Conservation (phyloP, 2,113 vertebrate species). For the Datnioides undecimradiatus region DNA sequence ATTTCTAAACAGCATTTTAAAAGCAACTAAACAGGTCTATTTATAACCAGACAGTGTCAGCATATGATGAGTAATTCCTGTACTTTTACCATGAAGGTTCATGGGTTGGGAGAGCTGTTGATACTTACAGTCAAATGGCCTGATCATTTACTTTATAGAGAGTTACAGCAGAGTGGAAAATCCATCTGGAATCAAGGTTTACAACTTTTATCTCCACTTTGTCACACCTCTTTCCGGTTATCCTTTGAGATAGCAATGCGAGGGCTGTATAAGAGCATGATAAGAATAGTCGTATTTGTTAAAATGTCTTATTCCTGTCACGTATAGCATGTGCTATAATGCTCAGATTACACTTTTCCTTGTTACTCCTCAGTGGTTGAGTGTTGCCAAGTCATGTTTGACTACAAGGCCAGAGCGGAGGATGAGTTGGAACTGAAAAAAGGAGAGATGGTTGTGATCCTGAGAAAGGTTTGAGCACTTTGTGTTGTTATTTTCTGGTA, state of each 20-base stretch:
- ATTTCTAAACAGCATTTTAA: slow-evolving; percentile 16
- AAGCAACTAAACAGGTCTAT: slow-evolving; percentile 2
- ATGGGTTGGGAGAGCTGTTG: background rate
- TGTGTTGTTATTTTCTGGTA: background rate
- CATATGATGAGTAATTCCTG: slow-evolving; percentile 2
- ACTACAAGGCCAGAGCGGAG: slow-evolving; percentile 81
- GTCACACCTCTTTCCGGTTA: background rate
- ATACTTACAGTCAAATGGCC: background rate
- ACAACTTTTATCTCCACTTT: slow-evolving; percentile 26
- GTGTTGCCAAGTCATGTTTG: slow-evolving; percentile 88
- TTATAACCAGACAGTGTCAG: background rate
- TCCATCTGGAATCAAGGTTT: slow-evolving; percentile 22
- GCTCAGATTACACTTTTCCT: background rate
- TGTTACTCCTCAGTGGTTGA: slow-evolving; percentile 72
- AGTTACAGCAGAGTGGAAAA: background rate
- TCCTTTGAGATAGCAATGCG: background rate
- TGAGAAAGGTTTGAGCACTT: slow-evolving; percentile 84
- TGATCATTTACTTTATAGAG: background rate
- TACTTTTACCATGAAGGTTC: background rate
- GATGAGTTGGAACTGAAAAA: slow-evolving; percentile 87
- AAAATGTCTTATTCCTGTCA: background rate
- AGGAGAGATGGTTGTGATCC: slow-evolving; percentile 84
- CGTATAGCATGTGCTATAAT: background rate
- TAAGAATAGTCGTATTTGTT: background rate
- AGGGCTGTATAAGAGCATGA: background rate